Base-by-base conservation (phyloP, 2,113 vertebrate genomes). In the Nothobranchius kuhntae region DNA sequence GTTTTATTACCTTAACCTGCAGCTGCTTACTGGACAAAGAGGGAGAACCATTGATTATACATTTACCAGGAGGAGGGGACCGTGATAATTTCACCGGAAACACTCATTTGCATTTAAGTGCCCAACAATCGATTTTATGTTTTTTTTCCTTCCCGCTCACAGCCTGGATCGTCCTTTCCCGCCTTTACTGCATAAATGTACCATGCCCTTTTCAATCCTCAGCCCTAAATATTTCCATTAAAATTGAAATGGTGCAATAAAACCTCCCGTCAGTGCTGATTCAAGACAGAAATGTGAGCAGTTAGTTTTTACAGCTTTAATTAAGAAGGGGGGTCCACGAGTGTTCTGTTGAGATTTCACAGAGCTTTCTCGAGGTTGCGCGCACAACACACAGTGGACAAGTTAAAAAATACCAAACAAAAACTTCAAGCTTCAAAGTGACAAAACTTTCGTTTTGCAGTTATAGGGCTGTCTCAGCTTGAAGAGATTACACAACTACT, bases 21-120 rank as follows among this genome's bases (percentile, higher is more conserved):
- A 61, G 71, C 80, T 54, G 71, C 75, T 81, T 65, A 55, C 50
- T 80, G 64, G 70, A 77, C 70, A 73, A 68, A 86, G 62, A 65
- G 78, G 58, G 73, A 69, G 82, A 66, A 62, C 62, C 60, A 71
- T 77, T 85, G 83, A 90, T 90, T 91, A 85, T 78, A 82, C 71
- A 75, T 81, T 81, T 68, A 66, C 65, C 83, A 66, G 54, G 56
- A 75, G 83, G 85, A 72, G 81, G 86, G 85, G 0, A 15, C 55
- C 55, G 62, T 59, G 84, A 81, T 90, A 71, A 89, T 90, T 91
- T 91, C 75, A 54, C 71, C 62, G 67, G 76, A 40, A 78, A 81
- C 64, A 75, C 68, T 81, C 54, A 89, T 91, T 91, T 90, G 86
- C 82, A 89, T 87, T 83, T 81, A 88, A 87, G 73, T 78, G 68